phyloP scores from a whole-genome alignment of 2,888 invertebrate genomes.

The Polydrusus pterygomalis region DNA sequence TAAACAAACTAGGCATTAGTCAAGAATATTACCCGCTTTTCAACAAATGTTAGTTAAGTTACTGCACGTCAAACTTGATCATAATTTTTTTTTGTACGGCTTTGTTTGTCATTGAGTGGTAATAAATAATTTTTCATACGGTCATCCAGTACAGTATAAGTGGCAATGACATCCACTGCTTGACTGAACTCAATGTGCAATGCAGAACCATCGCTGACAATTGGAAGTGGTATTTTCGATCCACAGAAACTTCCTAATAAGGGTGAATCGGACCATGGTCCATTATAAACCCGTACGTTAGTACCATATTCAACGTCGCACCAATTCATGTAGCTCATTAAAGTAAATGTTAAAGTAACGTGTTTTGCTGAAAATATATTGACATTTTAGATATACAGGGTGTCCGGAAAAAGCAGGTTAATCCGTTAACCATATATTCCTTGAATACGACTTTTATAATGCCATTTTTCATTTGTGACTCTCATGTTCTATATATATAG shows the following conservation, averaged over 20 bases:
- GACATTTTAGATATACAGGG: no score
- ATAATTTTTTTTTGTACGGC: no score
- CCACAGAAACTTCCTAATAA: slow-evolving; percentile 81
- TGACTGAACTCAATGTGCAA: slow-evolving; percentile 70
- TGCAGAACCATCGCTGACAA: slow-evolving; percentile 81
- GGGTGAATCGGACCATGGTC: slow-evolving; percentile 78
- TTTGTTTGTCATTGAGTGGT: background rate
- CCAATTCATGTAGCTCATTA: slow-evolving; percentile 70
- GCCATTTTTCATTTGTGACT: no score
- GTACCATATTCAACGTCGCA: slow-evolving; percentile 45
- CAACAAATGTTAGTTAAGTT: no score
- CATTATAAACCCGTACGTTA: slow-evolving; percentile 77
- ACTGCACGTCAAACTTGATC: no score
- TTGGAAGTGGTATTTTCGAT: slow-evolving; percentile 76
- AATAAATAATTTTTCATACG: slow-evolving; percentile 68
- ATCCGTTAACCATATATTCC: no score
- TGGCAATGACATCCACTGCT: slow-evolving; percentile 73
- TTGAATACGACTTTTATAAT: no score
- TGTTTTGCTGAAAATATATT: slow-evolving; percentile 74
- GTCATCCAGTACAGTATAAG: slow-evolving; percentile 75
- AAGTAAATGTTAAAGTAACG: slow-evolving; percentile 81
- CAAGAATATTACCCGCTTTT: no score
- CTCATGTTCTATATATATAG: no score
- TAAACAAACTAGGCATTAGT: no score
- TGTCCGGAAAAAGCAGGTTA: no score